Evolutionary conservation across 92 coral and sea anemone genomes (phyloP), one percentile per base, ranked within the genome.

Genomic region (Montipora capitata): DNA sequence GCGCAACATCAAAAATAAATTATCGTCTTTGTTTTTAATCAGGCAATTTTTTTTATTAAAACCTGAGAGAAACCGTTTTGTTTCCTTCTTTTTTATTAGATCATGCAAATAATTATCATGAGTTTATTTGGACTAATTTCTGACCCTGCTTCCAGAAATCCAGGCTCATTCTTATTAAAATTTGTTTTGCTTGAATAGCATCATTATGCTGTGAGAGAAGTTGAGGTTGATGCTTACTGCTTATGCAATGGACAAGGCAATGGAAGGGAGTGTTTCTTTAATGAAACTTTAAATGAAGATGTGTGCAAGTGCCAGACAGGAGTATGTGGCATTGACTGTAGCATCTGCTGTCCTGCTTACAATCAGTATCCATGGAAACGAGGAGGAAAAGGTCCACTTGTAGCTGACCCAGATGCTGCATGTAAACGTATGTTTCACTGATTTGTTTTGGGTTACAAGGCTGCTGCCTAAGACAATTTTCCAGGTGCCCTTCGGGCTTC

Each of bases 201-300:
- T 73, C 98, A 97, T 67, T 97, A 95, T 84, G 95, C 89, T 65
- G 99, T 97, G 40, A 74, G 94, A 35, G 99, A 97, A 81, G 93
- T 97, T 2, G 78, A 81, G 39, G 92, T 97, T 4, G 78, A 81
- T 40, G 96, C 88, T 10, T 96, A 79, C 74, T 97, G 99, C 69
- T 72, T 85, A 7, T 97, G 99, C 59, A 96, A 96, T 92, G 99
- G 99, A n/a, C 99, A 97, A n/a, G 95, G 93, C 14, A 40, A 92
- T 74, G 98, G 94, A 4, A 58, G 68, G 4, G 51, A 79, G 12
- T 97, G 99, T 68, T 39, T 73, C 2, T 94, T 85, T 72, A 88
- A 94, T 58, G 62, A 10, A 1, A 92, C 90, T 45, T 42, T 86
- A 8, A 78, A 74, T 35, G 98, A 96, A 56, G 88, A 94, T 72